These are phyloP conservation scores for Agelas oroides DNA, from an alignment of 37 sponge, comb jelly and placozoan genomes.

Conservation along the genomic window DNA sequence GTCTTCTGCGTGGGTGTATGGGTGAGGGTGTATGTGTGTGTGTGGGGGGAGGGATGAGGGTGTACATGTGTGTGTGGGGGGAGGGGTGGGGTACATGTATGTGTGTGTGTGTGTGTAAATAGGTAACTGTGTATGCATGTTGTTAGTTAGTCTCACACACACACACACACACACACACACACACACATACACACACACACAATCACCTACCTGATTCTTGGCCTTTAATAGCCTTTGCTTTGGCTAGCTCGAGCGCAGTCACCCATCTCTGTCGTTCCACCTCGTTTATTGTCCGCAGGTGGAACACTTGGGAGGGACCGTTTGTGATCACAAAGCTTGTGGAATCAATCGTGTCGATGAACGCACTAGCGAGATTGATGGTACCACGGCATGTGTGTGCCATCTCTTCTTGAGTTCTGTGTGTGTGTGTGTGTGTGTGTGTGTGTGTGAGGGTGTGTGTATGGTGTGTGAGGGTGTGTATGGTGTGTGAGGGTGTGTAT, in stretches of 20 bases:
- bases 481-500: not conserved
- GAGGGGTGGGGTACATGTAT: no score
- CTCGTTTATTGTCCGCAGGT: slow-evolving; percentile 82
- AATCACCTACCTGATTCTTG: slow-evolving; percentile 46
- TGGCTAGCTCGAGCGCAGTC: slow-evolving; percentile 88
- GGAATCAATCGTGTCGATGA: slow-evolving; percentile 83
- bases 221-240: slow-evolving; percentile 82
- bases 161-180: not conserved
- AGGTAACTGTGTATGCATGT: no score
- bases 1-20: not conserved
- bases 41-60: not conserved
- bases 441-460: not conserved
- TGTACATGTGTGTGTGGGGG: not conserved
- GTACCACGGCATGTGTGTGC: slow-evolving; percentile 95
- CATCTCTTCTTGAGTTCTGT: slow-evolving; percentile 95
- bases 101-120: no score
- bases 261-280: slow-evolving; percentile 95
- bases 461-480: not conserved
- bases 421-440: not conserved
- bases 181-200: not conserved
- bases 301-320: slow-evolving; percentile 86
- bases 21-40: not conserved
- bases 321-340: slow-evolving; percentile 93
- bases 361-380: slow-evolving; percentile 91
- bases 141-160: no score